Conservation (phyloP, 1,140 invertebrate species). For the Trichonephila clavata region DNA sequence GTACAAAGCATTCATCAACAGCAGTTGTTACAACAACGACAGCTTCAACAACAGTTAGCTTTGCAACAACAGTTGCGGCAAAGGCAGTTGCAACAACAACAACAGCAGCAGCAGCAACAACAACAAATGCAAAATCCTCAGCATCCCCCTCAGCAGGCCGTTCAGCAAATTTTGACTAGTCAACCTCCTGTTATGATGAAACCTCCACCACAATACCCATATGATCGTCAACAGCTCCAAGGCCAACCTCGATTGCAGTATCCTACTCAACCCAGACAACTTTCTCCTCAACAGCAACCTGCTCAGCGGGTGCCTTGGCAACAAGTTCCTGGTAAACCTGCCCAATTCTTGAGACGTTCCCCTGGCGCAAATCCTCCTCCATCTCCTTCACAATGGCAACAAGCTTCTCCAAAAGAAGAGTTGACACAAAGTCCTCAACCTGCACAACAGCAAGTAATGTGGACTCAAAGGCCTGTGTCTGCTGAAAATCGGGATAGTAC, state of each 20-base stretch:
- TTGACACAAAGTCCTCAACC: constrained; percentile 59
- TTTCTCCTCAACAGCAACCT: constrained; percentile 77
- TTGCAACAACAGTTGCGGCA: constrained; percentile 84
- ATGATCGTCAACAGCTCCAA: constrained; percentile 73
- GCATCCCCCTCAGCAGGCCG: constrained; percentile 80
- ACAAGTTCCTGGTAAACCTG: constrained; percentile 60
- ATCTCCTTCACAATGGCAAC: constrained; percentile 59
- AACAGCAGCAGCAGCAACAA: constrained; percentile 77
- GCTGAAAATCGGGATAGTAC: constrained; percentile 68
- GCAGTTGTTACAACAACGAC: constrained; percentile 90
- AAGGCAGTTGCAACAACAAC: constrained; percentile 81
- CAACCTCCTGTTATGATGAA: constrained; percentile 75
- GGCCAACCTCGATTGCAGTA: constrained; percentile 76
- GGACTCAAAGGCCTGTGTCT: constrained; percentile 39
- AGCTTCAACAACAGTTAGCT: constrained; percentile 88
- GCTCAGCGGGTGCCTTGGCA: constrained; percentile 67
- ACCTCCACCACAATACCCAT: constrained; percentile 75
- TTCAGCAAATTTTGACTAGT: constrained; percentile 61
- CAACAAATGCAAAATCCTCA: constrained; percentile 80
- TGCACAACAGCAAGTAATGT: constrained; percentile 3
- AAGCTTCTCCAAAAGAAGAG: constrained; percentile 69
- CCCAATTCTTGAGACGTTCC: constrained; percentile 67
- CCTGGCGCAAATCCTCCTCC: constrained; percentile 70
- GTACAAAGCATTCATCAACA: constrained; percentile 70
- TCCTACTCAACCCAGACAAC: constrained; percentile 71